These are phyloP conservation scores for Achatina immaculata DNA, from an alignment of 1,140 invertebrate species.

Conservation along the genomic window DNA sequence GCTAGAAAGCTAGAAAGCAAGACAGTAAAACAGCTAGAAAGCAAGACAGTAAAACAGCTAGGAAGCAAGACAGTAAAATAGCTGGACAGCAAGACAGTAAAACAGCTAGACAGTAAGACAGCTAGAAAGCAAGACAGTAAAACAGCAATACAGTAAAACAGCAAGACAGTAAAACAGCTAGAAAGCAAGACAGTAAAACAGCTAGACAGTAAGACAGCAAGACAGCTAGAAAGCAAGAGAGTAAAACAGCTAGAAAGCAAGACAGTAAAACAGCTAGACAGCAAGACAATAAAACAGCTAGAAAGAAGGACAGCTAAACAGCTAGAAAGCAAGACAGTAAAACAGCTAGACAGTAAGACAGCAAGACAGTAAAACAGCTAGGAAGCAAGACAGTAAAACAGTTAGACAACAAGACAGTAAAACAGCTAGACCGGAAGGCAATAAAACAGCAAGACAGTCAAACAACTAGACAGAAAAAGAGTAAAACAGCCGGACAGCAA, in stretches of 20 bases:
- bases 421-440: background rate
- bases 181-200: no score
- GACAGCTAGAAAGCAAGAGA: background rate
- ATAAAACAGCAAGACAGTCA: background rate
- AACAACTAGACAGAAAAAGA: background rate
- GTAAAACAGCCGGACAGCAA: background rate
- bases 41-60: no score
- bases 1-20: no score
- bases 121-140: no score
- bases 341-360: slow-evolving; percentile 2
- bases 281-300: background rate
- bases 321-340: slow-evolving; percentile 8
- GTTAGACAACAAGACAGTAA: slow-evolving; percentile 12
- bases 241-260: background rate
- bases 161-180: background rate
- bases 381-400: slow-evolving; percentile 7
- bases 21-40: no score
- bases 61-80: no score
- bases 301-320: background rate
- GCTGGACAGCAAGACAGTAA: no score
- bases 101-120: no score
- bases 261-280: background rate
- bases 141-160: no score
- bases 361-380: background rate
- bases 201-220: no score